Evolutionary conservation across 2,888 invertebrate species (phyloP).

Genomic region (Encarsia formosa): DNA sequence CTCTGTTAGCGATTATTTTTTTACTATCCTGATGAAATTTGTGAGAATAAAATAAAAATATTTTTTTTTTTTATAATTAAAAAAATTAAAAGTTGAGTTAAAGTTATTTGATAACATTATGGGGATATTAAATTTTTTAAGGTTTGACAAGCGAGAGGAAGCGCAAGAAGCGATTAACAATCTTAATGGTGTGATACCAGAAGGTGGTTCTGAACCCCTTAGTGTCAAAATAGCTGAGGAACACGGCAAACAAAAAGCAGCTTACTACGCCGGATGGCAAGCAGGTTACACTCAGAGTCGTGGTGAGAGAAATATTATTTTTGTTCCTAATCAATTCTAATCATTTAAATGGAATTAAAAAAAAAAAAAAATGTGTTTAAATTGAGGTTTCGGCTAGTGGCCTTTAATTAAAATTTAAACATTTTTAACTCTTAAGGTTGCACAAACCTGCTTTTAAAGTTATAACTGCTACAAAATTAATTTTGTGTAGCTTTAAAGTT

Average conservation of each 20-base stretch:
- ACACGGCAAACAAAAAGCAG: constrained; percentile 78
- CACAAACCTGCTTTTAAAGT: constrained; percentile 16
- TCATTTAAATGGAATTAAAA: constrained; percentile 5
- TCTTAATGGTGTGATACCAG: constrained; percentile 79
- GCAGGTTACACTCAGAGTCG: constrained; percentile 64
- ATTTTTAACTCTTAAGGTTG: constrained; percentile 8
- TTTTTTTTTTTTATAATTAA: too few relatives aligned
- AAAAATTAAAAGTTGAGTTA: too few relatives aligned
- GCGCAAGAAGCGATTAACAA: constrained; percentile 85
- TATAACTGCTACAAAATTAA: constrained; percentile 1
- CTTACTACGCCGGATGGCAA: constrained; percentile 67
- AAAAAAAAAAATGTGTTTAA: not conserved
- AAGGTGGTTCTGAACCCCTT: constrained; percentile 78
- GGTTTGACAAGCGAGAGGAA: constrained; percentile 82
- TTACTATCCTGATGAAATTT: too few relatives aligned
- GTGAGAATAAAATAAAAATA: too few relatives aligned
- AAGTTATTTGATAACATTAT: too few relatives aligned
- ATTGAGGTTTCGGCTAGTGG: constrained; percentile 6
- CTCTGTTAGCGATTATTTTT: too few relatives aligned
- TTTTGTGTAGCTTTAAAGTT: too few relatives aligned
- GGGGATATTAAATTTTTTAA: too few relatives aligned
- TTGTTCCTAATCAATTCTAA: constrained; percentile 12
- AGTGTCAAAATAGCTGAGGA: constrained; percentile 83
- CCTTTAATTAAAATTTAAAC: constrained; percentile 7
- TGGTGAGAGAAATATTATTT: constrained; percentile 43